A percentile compares a stretch with the other conserved stretches of the same genome.
Evolutionary conservation across 2,888 invertebrate genomes (phyloP).

Genomic region (Pharmacophagus antenor): DNA sequence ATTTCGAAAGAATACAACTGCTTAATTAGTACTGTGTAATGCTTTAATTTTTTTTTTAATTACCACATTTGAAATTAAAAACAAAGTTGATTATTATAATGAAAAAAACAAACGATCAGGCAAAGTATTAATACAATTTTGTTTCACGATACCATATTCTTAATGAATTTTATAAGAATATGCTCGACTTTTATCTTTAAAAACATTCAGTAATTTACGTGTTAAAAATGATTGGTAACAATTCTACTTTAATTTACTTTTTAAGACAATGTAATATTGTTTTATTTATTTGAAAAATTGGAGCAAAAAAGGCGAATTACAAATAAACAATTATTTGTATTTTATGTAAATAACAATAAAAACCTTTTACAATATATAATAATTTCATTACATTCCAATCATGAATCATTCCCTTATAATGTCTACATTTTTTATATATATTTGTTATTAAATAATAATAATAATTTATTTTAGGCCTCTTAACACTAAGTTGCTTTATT

Average conservation of each 20-base stretch:
- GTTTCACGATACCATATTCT: too few species aligned
- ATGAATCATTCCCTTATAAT: constrained; percentile 19
- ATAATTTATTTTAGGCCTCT: constrained; percentile 57
- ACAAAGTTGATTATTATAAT: too few species aligned
- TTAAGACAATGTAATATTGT: background rate
- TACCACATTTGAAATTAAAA: too few species aligned
- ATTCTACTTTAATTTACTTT: background rate
- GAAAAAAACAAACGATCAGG: too few species aligned
- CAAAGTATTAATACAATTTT: too few species aligned
- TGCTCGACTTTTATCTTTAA: too few species aligned
- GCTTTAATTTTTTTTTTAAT: too few species aligned
- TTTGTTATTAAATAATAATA: constrained; percentile 29
- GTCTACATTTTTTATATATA: constrained; percentile 16
- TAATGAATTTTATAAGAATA: too few species aligned
- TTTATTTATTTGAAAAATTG: background rate
- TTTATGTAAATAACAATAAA: background rate
- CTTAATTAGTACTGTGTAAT: background rate
- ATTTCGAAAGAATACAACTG: background rate
- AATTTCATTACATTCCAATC: constrained; percentile 19
- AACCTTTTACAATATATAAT: constrained; percentile 1
- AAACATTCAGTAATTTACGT: too few species aligned
- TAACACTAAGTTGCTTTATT: constrained; percentile 64
- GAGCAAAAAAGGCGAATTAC: background rate
- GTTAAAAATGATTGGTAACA: background rate
- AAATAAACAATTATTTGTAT: background rate